phyloP scores from a whole-genome alignment of 2,888 invertebrate genomes.

The Dasysyrphus tricinctus region DNA sequence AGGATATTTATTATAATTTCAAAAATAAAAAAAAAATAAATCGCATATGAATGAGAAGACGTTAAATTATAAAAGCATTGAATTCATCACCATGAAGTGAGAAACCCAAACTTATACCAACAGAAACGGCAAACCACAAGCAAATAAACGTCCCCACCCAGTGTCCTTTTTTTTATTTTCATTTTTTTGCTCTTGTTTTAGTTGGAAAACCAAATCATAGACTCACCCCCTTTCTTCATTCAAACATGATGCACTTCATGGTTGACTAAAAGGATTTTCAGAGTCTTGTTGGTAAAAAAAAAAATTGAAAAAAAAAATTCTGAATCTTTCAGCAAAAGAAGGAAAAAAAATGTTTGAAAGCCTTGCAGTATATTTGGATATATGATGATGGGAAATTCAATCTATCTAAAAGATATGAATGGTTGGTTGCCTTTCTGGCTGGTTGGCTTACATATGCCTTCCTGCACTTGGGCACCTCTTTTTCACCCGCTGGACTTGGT shows the following conservation, averaged over 20 bases:
- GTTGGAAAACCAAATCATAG: constrained; percentile 4
- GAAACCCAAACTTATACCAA: not conserved
- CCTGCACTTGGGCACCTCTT: not conserved
- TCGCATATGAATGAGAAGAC: no score
- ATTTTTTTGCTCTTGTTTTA: constrained; percentile 1
- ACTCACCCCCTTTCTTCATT: not conserved
- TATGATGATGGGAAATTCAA: constrained; percentile 23
- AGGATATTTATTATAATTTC: not conserved
- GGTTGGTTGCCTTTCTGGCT: constrained; percentile 28
- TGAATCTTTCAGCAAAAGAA: not conserved
- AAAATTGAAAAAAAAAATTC: not conserved
- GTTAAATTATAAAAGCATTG: not conserved
- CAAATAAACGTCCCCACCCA: not conserved
- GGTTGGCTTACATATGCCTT: constrained; percentile 8
- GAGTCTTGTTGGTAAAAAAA: not conserved
- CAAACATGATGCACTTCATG: constrained; percentile 18
- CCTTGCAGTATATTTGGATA: constrained; percentile 11
- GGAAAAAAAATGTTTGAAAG: not conserved
- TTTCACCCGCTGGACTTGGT: not conserved
- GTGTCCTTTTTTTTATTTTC: not conserved
- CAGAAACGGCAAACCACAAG: not conserved
- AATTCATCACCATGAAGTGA: constrained; percentile 10
- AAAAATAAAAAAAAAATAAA: not conserved
- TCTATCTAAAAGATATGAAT: constrained; percentile 38
- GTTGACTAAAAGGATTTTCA: constrained; percentile 33